Conservation (phyloP, 2,797 vertebrate genomes). For the Helarctos malayanus region DNA sequence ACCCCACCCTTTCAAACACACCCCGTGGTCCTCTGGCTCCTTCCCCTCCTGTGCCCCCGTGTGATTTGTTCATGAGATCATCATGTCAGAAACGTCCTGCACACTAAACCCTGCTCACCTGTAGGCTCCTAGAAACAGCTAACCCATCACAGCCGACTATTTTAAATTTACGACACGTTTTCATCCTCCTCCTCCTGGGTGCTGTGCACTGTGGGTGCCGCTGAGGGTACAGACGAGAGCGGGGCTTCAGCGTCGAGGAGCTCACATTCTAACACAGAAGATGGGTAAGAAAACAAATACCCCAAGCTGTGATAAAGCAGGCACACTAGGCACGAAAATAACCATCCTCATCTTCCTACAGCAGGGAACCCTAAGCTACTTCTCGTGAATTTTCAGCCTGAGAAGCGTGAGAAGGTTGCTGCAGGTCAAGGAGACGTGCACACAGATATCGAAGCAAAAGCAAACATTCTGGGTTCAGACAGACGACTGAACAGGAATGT, state of each 20-base stretch:
- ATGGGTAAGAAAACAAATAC: too few relatives aligned
- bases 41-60: fast-evolving
- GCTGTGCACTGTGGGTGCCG: fast-evolving
- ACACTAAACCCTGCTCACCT: fast-evolving
- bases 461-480: fast-evolving
- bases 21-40: background rate
- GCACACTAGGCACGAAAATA: fast-evolving
- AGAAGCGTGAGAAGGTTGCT: background rate
- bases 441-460: fast-evolving
- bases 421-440: background rate
- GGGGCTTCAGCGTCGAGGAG: background rate
- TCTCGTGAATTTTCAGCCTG: background rate
- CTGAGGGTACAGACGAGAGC: background rate
- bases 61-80: too few relatives aligned
- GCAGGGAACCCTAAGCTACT: background rate
- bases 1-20: background rate
- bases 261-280: fast-evolving
- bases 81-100: too few relatives aligned
- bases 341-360: too few relatives aligned
- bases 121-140: too few relatives aligned
- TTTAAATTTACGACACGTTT: background rate
- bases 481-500: too few relatives aligned
- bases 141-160: background rate
- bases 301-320: fast-evolving
- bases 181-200: background rate